Base-by-base conservation (phyloP, 2,113 vertebrate species). In the Cyprinodon variegatus region DNA sequence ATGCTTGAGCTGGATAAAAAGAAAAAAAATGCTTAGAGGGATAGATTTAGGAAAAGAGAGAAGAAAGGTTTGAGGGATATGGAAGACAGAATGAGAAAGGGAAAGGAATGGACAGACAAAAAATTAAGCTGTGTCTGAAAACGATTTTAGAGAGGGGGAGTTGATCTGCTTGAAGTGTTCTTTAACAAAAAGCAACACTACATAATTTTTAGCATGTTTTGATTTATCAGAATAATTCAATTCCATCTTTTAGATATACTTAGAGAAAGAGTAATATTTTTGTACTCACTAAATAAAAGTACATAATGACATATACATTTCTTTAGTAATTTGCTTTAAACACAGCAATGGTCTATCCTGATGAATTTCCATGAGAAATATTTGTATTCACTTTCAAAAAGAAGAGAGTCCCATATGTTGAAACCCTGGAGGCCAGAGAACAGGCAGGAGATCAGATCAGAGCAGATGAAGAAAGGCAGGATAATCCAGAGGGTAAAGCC, bases 111-210 rank as follows among this genome's bases (percentile, higher is more conserved):
- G 57, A 65, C 61, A 73, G 46, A 75, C 50, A 64, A 29, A 20
- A 50, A 62, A 68, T 76, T 70, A 70, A 77, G 13, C 64, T 17
- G 8, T 59, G 17, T 65, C 72, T 63, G 14, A 43, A 69, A n/a
- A 67, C 29, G 70, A 81, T 81, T 89, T 66, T 53, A 50, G 48
- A 50, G 48, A 46, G 15, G 11, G 2, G 62, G 20, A 74, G 37
- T 8, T 53, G 50, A 59, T 59, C 22, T 4, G 48, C 50, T 62
- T 38, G 15, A 61, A 13, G 20, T 53, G 50, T n/a, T 3, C 17
- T 53, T n/a, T 53, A 8, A 53, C 50, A 20, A 11, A 45, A 10
- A n/a, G 6, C 5, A 53, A 17, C 4, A 8, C 7, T 20, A 53
- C 50, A 53, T 20, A 3, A 20, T 8, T 53, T 53, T 53, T 53